Percentiles rank a stretch among this genome's conserved stretches.
Conservation (phyloP, 1,140 invertebrate genomes). For the Bombus sylvicola region DNA sequence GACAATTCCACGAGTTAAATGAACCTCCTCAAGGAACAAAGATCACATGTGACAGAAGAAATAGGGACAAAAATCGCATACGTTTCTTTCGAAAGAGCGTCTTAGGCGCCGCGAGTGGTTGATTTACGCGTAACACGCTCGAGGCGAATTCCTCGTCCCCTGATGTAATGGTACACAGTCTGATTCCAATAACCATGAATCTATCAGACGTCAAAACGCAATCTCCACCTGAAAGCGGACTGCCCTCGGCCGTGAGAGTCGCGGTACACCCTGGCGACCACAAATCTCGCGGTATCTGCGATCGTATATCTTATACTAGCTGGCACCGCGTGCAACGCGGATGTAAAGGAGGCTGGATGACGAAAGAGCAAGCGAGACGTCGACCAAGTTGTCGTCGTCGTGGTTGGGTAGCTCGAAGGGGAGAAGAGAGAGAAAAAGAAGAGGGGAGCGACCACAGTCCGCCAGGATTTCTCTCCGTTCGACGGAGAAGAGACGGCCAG, state of each 20-base stretch:
- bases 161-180: slow-evolving; percentile 77
- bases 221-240: slow-evolving; percentile 78
- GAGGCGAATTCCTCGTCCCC: slow-evolving; percentile 40
- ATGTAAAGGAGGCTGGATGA: slow-evolving; percentile 64
- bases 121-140: slow-evolving; percentile 62
- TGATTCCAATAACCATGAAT: slow-evolving; percentile 84
- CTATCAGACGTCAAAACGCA: slow-evolving; percentile 83
- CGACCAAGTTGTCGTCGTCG: not conserved
- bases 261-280: slow-evolving; percentile 62
- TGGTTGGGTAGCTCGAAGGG: not conserved
- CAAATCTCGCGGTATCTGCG: slow-evolving; percentile 77
- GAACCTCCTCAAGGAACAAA: not conserved
- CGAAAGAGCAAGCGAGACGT: slow-evolving; percentile 20
- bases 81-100: slow-evolving; percentile 41
- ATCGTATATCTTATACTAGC: slow-evolving; percentile 73
- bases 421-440: slow-evolving; percentile 18
- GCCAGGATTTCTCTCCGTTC: slow-evolving; percentile 67
- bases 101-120: slow-evolving; percentile 25
- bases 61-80: not conserved
- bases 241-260: slow-evolving; percentile 51
- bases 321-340: slow-evolving; percentile 52
- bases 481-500: slow-evolving; percentile 57
- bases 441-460: slow-evolving; percentile 47
- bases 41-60: slow-evolving; percentile 10
- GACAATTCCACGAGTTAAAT: not conserved